These are phyloP conservation scores for Lycaon pictus DNA, from an alignment of 2,113 vertebrate genomes.

Conservation along the genomic window DNA sequence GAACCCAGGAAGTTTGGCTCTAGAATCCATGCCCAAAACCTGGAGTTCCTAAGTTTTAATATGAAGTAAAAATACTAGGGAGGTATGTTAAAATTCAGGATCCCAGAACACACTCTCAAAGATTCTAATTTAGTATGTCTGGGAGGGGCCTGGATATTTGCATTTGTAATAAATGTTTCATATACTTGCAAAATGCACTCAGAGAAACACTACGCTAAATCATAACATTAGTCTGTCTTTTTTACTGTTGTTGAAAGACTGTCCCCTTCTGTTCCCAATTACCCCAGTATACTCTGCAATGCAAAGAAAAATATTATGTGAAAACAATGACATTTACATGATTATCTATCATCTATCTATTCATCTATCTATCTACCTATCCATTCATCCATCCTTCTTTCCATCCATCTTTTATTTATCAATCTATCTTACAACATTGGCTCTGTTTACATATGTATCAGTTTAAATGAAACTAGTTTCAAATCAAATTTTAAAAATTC, in stretches of 20 bases:
- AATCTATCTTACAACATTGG: neutral
- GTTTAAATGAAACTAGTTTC: constrained; percentile 37
- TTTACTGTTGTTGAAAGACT: neutral
- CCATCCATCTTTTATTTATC: neutral
- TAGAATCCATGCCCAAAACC: neutral
- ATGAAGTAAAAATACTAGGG: neutral
- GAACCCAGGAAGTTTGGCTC: neutral
- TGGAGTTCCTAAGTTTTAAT: neutral
- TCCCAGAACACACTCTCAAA: neutral
- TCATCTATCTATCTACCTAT: too few relatives aligned
- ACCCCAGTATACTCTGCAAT: neutral
- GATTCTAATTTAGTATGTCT: neutral
- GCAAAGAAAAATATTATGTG: neutral
- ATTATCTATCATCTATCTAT: neutral
- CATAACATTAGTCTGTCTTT: neutral
- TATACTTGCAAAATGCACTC: neutral
- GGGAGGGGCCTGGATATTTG: neutral
- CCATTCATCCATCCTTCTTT: neutral
- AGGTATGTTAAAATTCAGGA: neutral
- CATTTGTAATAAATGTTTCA: neutral
- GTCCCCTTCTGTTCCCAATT: neutral
- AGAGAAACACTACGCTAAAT: neutral
- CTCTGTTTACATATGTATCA: neutral
- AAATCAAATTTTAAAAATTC: constrained; percentile 15
- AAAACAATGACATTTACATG: constrained; percentile 17